Evolutionary conservation across 35 echinoderm and acorn worm species (phyloP), one percentile per base, ranked within the genome.

Genomic region (Stichopus chloronotus): DNA sequence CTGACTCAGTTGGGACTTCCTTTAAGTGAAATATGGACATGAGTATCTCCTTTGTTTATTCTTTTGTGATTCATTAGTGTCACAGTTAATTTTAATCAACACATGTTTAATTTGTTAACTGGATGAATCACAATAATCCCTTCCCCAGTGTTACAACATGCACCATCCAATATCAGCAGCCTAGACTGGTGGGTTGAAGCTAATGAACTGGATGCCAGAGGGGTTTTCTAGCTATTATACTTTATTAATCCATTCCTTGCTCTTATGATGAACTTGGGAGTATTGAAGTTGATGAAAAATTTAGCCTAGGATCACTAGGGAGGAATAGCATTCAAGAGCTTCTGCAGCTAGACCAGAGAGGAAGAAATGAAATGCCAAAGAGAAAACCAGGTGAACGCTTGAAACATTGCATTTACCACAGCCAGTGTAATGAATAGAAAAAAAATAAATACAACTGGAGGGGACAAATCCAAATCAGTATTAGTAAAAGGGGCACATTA

Each of bases 201-300:
- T 65, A 65, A 65, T 65, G 19, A 65, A 8, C 19, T 65, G 19
- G 61, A 65, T 65, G 61, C 61, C 61, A 65, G 11, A 65, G 61
- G 61, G 30, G 61, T 6, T 65, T 65, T 65, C 61, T 65, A 65
- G 61, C 11, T 65, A 65, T 65, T 65, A 19, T 65, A 65, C 61
- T 65, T 65, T 65, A 65, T 65, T 11, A 65, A 65, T 65, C 61
- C 61, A 65, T 65, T 65, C 11, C 61, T 65, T 83, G 55, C 17
- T 52, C 21, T 83, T 55, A 83, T 55, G 52, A 56, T 56, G 55
- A 55, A 83, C 80, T 55, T 83, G 80, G 80, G 80, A 83, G 25
- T 83, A 83, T 56, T 55, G 55, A 83, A 55, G 80, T 56, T 55
- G 30, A 83, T 83, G 21, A 83, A 56, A 83, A 14, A 14, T 83